Percentiles rank a stretch among this genome's conserved stretches.
Conservation (phyloP, 2,113 vertebrate species). For the Baryphthengus martii region DNA sequence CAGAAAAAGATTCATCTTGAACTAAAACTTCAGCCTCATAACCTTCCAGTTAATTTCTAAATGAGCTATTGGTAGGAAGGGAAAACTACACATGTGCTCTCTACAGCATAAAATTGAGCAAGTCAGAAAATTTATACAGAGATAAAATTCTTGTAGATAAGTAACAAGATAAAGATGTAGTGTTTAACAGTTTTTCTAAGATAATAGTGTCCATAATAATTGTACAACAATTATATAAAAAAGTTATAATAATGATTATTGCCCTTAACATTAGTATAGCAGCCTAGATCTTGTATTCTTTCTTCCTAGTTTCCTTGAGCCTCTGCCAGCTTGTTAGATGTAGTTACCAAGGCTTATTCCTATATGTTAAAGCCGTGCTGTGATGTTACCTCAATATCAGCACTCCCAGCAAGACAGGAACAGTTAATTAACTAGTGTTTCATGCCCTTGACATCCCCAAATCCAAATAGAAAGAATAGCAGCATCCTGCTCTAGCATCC, state of each 20-base stretch:
- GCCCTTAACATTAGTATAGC: background rate
- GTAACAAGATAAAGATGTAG: background rate
- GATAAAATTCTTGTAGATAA: background rate
- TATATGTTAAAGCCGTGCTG: background rate
- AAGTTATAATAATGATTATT: background rate
- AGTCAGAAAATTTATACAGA: rapidly evolving
- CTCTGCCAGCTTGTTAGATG: background rate
- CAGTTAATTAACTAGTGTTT: background rate
- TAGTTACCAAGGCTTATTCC: background rate
- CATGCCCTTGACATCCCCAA: background rate
- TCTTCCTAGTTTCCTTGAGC: background rate
- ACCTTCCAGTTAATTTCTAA: background rate
- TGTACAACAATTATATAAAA: too few species aligned
- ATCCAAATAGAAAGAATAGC: background rate
- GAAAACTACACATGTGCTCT: background rate
- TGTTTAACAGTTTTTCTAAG: background rate
- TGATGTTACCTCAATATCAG: background rate
- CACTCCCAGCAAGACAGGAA: background rate
- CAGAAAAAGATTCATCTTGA: background rate
- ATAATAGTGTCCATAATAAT: background rate
- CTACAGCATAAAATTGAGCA: background rate
- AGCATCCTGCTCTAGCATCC: background rate
- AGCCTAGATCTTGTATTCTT: background rate
- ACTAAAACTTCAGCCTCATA: background rate
- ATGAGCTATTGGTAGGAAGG: background rate